Evolutionary conservation across 2,113 vertebrate genomes (phyloP).

Genomic region (Nesogale talazaci): DNA sequence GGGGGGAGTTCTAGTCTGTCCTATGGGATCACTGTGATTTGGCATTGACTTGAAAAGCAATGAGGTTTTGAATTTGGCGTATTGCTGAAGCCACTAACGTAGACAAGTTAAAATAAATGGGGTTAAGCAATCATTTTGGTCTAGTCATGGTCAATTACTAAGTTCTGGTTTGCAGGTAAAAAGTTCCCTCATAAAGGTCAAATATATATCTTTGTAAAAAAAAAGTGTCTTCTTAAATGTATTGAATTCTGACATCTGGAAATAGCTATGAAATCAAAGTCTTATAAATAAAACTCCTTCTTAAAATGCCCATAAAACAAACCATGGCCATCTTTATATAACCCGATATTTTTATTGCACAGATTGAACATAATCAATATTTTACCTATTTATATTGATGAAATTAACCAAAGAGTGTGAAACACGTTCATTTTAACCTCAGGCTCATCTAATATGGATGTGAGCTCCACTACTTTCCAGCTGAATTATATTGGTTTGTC

Average conservation of each 20-base stretch:
- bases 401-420: neutral
- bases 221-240: neutral
- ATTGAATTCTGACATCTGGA: neutral
- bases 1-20: too few species aligned
- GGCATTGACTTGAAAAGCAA: too few species aligned
- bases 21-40: too few species aligned
- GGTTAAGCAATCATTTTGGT: neutral
- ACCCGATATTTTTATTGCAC: neutral
- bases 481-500: neutral
- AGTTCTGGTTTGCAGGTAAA: too few species aligned
- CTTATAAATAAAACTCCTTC: neutral
- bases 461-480: too few species aligned
- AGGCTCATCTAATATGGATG: neutral
- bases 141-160: too few species aligned
- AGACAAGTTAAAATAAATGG: neutral
- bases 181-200: too few species aligned
- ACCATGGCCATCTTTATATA: neutral
- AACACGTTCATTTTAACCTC: neutral
- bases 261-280: neutral
- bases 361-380: neutral
- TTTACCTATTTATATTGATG: neutral
- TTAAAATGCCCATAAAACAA: neutral
- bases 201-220: neutral
- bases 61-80: too few species aligned
- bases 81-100: neutral